Base-by-base conservation (phyloP, 1,140 invertebrate species). In the Diabrotica virgifera region DNA sequence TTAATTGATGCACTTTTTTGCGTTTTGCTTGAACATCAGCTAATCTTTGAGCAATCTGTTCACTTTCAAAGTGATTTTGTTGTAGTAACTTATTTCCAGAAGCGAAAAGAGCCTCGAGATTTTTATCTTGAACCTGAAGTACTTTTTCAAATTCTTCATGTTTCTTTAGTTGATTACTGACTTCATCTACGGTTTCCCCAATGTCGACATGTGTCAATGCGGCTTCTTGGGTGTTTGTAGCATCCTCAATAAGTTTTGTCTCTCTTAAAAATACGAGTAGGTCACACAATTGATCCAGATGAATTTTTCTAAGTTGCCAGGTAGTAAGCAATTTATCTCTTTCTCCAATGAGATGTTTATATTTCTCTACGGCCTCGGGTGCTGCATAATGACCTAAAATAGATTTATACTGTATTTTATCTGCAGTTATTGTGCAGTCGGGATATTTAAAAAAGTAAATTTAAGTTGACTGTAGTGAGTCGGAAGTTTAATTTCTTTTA, bases 231-330 rank as follows among this genome's bases (percentile, higher is more conserved):
- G 91, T 86, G 36, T 87, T 88, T 64, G 93, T 95, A 5, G 95
- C 83, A 68, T 93, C 91, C 72, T 98, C 92, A 24, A 98, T 85
- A 78, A 96, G 92, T 76, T 96, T 95, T 10, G 94, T 94, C 82
- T 99, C 97, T 37, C 96, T 84, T 53, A 97, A 80, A 86, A 99
- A 98, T 76, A 94, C 92, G 76, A 98, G 95, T 60, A 96, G 82
- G 78, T 98, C 95, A 66, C 96, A 95, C 53, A 97, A 83, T 78
- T 99, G 96, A 78, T 97, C 94, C 24, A 99, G 81, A 72, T 94
- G 90, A 4, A 96, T 87, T 77, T 95, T 94, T 73, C 95, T 92
- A 35, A 90, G 85, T 62, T 94, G 91, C 94, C 95, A 98, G 0
- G 91, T 90, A 0, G 86, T 85, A 70, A 93, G 90, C 13, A 97